Percentiles rank a stretch among this genome's conserved stretches.
phyloP scores from a whole-genome alignment of 2,888 invertebrate genomes.

The Fissipunctia ypsillon region DNA sequence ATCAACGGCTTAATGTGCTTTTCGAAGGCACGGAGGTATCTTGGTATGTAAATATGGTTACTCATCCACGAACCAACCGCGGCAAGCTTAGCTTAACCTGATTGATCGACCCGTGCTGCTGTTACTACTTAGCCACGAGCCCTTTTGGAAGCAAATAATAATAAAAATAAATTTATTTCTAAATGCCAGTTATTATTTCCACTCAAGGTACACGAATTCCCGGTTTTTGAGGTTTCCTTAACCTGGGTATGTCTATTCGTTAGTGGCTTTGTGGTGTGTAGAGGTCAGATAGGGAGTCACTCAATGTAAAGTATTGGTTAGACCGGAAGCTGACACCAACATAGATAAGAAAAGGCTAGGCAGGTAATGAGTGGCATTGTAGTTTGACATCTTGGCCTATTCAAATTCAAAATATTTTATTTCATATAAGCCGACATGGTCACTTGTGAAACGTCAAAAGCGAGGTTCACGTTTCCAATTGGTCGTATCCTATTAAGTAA shows the following conservation, averaged over 20 bases:
- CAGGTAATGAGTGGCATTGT: neutral
- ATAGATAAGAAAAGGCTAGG: neutral
- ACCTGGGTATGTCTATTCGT: neutral
- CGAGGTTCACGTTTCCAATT: no score
- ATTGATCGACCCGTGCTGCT: no score
- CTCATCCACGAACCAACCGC: no score
- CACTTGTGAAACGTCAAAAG: no score
- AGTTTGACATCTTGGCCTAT: neutral
- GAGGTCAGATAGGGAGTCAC: neutral
- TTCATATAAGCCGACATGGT: no score
- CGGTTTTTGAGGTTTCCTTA: neutral
- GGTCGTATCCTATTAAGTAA: no score
- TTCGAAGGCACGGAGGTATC: no score
- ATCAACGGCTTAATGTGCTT: no score
- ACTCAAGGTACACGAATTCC: neutral
- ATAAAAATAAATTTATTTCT: constrained; percentile 1
- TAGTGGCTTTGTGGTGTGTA: neutral
- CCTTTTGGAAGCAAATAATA: neutral
- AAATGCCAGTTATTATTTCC: constrained; percentile 1
- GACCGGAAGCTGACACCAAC: neutral
- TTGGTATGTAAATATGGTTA: no score
- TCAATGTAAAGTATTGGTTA: neutral
- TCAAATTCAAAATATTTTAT: no score
- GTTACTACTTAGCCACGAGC: no score
- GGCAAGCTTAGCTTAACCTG: no score